Evolutionary conservation across 2,888 invertebrate genomes (phyloP).

Genomic region (Dexiosoma caninum): DNA sequence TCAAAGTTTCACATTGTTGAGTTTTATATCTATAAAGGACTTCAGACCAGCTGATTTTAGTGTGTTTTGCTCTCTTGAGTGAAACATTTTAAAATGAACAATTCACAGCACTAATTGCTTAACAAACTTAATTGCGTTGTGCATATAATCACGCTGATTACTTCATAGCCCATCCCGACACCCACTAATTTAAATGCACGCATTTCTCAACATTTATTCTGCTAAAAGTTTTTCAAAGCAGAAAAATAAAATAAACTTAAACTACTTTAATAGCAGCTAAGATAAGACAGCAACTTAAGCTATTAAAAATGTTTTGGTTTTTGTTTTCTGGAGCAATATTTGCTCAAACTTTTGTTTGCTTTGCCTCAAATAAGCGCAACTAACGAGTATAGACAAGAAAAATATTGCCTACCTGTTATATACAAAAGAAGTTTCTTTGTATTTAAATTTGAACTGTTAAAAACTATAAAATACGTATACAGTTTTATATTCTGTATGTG

Average conservation of each 20-base stretch:
- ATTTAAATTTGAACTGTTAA: slow-evolving; percentile 8
- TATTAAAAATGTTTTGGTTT: slow-evolving; percentile 15
- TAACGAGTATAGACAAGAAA: neutral
- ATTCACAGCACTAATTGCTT: slow-evolving; percentile 5
- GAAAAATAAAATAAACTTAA: neutral
- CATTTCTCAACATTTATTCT: neutral
- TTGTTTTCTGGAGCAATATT: neutral
- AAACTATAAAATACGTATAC: neutral
- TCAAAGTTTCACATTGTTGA: too few species aligned
- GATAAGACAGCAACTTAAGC: slow-evolving; percentile 18
- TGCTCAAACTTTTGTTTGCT: slow-evolving; percentile 8
- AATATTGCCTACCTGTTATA: too few species aligned
- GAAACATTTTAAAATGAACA: neutral
- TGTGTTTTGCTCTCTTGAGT: too few species aligned
- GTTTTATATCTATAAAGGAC: too few species aligned
- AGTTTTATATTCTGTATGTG: neutral
- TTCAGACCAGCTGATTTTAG: too few species aligned
- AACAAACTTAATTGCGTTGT: neutral
- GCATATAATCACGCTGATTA: neutral
- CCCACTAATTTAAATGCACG: neutral
- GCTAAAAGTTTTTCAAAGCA: slow-evolving; percentile 1
- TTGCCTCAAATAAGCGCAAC: neutral
- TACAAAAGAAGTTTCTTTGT: neutral
- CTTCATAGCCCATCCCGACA: neutral
- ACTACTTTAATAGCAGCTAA: slow-evolving; percentile 4